Base-by-base conservation (phyloP, 2,797 vertebrate genomes). In the Orestias chungarensis region DNA sequence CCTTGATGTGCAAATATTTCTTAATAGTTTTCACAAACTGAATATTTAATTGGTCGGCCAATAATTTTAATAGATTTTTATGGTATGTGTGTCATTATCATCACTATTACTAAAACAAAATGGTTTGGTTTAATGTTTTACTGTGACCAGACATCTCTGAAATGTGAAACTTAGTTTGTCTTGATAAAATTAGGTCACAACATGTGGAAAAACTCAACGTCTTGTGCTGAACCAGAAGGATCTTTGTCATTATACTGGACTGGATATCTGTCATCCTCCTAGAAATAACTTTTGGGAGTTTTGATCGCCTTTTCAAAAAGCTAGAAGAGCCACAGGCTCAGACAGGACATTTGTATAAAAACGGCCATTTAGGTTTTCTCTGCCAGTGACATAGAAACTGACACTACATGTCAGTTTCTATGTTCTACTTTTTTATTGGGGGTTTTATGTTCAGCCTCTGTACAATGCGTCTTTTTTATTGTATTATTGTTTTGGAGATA, bases 291-390 rank as follows among this genome's bases (percentile, higher is more conserved):
- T 0, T 65, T 49, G 7, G 42, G 65, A 78, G 66, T 81, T 80
- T 80, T 59, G 69, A 71, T 49, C 42, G 76, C 44, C 61, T 67
- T 50, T 77, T 76, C 35, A 44, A 50, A 27, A 18, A 69, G 65
- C 18, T 47, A 7, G 18, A 23, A 35, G 20, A 35, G 55, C 74
- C 29, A 79, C 74, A 83, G 78, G 69, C 70, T 64, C 71, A 40
- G 2, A 23, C 29, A 61, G 12, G 66, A 52, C 35, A 49, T 78
- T 84, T 82, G 70, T 78, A 78, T 72, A 49, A 67, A 76, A 80
- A 76, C 73, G 50, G 47, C 46, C 35, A 3, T 6, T 25, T 66
- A 33, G 52, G 42, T 71, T 82, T 78, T 65, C 54, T 55, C 57
- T 64, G 50, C 64, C 50, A 44, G 49, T 42, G 49, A 33, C 27